Evolutionary conservation across 1,140 invertebrate species (phyloP).

Genomic region (Drosophila persimilis): DNA sequence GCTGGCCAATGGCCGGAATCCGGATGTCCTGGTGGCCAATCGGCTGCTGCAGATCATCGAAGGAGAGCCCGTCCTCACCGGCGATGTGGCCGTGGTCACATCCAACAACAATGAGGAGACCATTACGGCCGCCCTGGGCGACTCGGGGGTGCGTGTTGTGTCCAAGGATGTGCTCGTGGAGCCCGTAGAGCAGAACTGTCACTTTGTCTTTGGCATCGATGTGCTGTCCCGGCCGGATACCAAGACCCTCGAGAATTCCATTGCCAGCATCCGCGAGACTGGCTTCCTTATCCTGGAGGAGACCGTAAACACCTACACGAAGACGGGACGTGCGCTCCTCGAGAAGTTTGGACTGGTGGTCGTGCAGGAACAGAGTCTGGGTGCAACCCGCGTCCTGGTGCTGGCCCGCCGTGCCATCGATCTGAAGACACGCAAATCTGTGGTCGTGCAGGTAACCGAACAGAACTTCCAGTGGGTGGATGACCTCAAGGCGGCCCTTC

Average conservation of each 20-base stretch:
- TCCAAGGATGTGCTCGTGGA: conserved; percentile 84
- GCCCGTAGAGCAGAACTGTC: conserved; percentile 86
- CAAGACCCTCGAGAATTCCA: conserved; percentile 84
- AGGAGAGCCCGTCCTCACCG: conserved; percentile 87
- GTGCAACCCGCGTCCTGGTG: conserved; percentile 85
- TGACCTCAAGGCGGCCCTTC: conserved; percentile 88
- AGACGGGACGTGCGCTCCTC: conserved; percentile 80
- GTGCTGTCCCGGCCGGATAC: conserved; percentile 84
- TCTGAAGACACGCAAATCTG: conserved; percentile 65
- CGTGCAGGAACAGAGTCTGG: conserved; percentile 83
- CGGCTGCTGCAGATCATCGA: conserved; percentile 86
- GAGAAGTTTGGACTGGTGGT: conserved; percentile 84
- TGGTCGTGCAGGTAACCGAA: conserved; percentile 85
- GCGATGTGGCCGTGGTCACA: conserved; percentile 85
- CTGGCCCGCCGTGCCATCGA: conserved; percentile 85
- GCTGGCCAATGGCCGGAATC: conserved; percentile 86
- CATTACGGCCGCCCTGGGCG: conserved; percentile 66
- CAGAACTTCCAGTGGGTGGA: conserved; percentile 92
- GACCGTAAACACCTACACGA: conserved; percentile 84
- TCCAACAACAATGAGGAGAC: conserved; percentile 84
- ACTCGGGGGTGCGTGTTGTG: conserved; percentile 85
- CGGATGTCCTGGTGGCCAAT: conserved; percentile 86
- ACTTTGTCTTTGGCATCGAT: conserved; percentile 87
- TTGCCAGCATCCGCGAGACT: conserved; percentile 86
- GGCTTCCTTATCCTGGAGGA: conserved; percentile 93